phyloP scores from a whole-genome alignment of 2,797 vertebrate species.

The Acridotheres tristis region DNA sequence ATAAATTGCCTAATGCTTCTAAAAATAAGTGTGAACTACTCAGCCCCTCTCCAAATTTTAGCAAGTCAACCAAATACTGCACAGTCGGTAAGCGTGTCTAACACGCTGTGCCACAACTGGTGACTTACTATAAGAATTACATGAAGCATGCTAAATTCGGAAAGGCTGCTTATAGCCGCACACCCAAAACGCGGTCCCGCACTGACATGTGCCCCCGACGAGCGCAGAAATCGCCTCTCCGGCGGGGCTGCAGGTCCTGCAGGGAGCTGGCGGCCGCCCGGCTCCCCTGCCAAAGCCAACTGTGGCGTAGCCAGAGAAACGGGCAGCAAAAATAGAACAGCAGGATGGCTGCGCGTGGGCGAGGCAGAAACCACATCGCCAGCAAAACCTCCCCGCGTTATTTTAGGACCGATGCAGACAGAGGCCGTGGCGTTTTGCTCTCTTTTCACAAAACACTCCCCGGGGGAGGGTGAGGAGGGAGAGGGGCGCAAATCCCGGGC shows the following conservation, averaged over 20 bases:
- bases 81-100: neutral
- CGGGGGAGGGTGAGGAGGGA: neutral
- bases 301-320: constrained; percentile 85
- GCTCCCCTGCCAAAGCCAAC: constrained; percentile 72
- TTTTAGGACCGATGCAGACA: constrained; percentile 74
- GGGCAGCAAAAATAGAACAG: constrained; percentile 89
- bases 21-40: constrained; percentile 9
- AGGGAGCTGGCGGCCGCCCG: constrained; percentile 66
- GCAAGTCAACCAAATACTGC: neutral
- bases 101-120: neutral
- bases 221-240: constrained; percentile 15
- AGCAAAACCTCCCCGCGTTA: constrained; percentile 83
- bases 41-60: constrained; percentile 21
- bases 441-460: constrained; percentile 22
- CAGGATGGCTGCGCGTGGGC: constrained; percentile 92
- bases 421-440: constrained; percentile 66
- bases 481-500: neutral
- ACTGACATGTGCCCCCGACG: neutral
- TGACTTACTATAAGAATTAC: neutral
- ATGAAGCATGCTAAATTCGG: neutral
- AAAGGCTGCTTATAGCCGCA: neutral
- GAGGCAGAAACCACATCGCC: constrained; percentile 94
- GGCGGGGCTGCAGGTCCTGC: constrained; percentile 62
- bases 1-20: constrained; percentile 18
- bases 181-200: neutral